Conservation (phyloP, 35 echinoderm and acorn worm species). For the Lytechinus pictus region DNA sequence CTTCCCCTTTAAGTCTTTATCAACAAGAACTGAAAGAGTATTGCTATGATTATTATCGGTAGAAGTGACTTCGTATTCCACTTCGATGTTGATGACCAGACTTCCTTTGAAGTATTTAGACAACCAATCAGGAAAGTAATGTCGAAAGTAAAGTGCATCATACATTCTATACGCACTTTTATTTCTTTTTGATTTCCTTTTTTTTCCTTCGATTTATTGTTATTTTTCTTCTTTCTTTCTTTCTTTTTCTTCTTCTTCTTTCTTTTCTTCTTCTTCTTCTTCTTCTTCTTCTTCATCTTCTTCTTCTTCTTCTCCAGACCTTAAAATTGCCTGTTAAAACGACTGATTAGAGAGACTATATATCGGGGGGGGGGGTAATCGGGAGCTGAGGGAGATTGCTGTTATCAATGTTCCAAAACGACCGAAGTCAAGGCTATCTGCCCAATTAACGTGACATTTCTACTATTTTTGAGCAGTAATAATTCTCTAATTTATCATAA, state of each 20-base stretch:
- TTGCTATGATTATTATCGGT: background rate
- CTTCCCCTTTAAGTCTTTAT: too few species aligned
- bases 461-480: background rate
- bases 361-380: background rate
- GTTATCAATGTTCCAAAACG: background rate
- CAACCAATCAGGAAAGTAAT: background rate
- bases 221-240: too few species aligned
- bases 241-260: too few species aligned
- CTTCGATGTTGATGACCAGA: background rate
- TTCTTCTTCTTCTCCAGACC: too few species aligned
- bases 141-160: background rate
- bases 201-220: too few species aligned
- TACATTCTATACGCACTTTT: too few species aligned
- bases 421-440: slow-evolving; percentile 21
- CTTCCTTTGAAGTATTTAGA: background rate
- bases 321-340: background rate
- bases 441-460: slow-evolving; percentile 18
- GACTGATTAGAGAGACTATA: background rate
- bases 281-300: too few species aligned
- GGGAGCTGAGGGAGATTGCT: background rate
- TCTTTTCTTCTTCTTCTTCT: too few species aligned
- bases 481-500: background rate
- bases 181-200: background rate
- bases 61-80: background rate
- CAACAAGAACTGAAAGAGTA: too few species aligned